phyloP scores from a whole-genome alignment of 2,113 vertebrate species.

The Chamaetylas fuelleborni region DNA sequence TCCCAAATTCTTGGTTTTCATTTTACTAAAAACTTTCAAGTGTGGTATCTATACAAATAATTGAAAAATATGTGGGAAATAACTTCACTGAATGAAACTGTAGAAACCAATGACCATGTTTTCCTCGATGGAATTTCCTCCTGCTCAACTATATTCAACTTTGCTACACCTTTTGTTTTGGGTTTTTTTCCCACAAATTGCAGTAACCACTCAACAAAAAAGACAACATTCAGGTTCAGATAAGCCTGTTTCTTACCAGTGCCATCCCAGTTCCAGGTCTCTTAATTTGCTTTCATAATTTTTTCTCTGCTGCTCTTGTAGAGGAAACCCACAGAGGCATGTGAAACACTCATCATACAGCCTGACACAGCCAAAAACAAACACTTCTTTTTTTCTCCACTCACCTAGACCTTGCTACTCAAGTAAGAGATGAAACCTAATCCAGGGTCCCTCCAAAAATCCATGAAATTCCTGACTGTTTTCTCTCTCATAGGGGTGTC shows the following conservation, averaged over 20 bases:
- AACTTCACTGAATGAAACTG: background rate
- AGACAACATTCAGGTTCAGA: accelerated
- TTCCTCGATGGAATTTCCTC: background rate
- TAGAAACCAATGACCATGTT: background rate
- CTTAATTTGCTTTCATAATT: background rate
- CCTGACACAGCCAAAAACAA: background rate
- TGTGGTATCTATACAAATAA: accelerated
- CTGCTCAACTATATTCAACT: background rate
- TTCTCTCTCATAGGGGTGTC: background rate
- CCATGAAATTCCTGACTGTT: accelerated
- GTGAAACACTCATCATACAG: background rate
- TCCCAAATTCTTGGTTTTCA: background rate
- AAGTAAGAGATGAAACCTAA: background rate
- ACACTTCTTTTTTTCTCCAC: background rate
- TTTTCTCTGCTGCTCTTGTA: background rate
- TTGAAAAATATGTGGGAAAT: background rate
- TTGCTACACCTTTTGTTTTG: background rate
- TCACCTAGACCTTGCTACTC: background rate
- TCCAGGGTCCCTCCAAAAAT: background rate
- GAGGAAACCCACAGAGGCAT: background rate
- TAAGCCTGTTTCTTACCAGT: background rate
- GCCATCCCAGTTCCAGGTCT: background rate
- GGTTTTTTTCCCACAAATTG: background rate
- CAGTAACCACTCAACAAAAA: background rate
- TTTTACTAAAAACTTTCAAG: background rate